These are phyloP conservation scores for Bagarius yarrelli DNA, from an alignment of 2,113 vertebrate genomes.

Conservation along the genomic window DNA sequence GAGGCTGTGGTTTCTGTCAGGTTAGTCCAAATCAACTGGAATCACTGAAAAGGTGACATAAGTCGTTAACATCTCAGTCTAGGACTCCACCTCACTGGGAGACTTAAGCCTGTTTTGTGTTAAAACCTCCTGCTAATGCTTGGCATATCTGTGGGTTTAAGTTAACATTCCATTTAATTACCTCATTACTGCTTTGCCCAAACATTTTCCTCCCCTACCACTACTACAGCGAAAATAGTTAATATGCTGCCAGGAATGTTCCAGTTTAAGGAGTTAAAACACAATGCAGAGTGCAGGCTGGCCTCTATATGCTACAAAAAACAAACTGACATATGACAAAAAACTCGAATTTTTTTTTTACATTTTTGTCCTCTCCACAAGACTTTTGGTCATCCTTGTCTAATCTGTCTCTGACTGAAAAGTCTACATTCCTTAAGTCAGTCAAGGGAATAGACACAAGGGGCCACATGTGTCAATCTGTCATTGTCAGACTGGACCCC, in stretches of 20 bases:
- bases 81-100: background rate
- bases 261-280: conserved; percentile 38
- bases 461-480: conserved; percentile 1
- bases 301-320: conserved; percentile 31
- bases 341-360: conserved; percentile 23
- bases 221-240: conserved; percentile 35
- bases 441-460: conserved; percentile 17
- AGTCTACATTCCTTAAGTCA: conserved; percentile 24
- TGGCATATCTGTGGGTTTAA: conserved; percentile 39
- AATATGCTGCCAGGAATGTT: conserved; percentile 46
- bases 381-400: conserved; percentile 29
- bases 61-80: background rate
- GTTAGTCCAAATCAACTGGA: background rate
- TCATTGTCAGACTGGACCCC: background rate
- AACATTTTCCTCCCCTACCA: conserved; percentile 19
- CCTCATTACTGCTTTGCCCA: conserved; percentile 40
- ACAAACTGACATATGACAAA: conserved; percentile 42
- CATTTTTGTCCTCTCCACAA: conserved; percentile 11
- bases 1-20: background rate
- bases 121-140: conserved; percentile 36
- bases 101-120: conserved; percentile 7
- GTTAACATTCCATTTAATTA: conserved; percentile 48
- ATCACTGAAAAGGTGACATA: background rate
- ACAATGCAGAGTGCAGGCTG: conserved; percentile 11
- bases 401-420: background rate